phyloP scores from a whole-genome alignment of 2,888 invertebrate genomes.

The Phania funesta region DNA sequence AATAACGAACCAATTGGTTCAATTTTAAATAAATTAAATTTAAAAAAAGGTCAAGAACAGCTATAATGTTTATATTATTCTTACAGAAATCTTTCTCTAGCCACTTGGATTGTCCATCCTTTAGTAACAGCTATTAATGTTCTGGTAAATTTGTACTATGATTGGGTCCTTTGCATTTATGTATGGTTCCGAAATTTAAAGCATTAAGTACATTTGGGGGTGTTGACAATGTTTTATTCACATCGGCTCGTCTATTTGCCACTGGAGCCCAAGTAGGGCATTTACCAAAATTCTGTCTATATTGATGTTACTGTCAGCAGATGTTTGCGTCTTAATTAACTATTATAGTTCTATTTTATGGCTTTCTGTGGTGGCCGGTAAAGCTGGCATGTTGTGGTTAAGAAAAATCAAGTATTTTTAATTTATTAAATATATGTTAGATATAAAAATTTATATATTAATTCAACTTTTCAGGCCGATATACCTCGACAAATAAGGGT shows the following conservation, averaged over 20 bases:
- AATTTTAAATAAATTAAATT: too few species aligned
- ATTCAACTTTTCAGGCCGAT: slow-evolving; percentile 82
- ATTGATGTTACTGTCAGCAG: slow-evolving; percentile 88
- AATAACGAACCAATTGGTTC: too few species aligned
- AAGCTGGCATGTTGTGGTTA: slow-evolving; percentile 88
- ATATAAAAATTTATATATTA: not conserved
- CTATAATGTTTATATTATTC: too few species aligned
- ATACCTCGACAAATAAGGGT: slow-evolving; percentile 90
- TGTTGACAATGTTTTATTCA: slow-evolving; percentile 94
- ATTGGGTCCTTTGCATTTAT: slow-evolving; percentile 86
- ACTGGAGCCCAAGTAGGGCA: slow-evolving; percentile 94
- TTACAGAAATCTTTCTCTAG: slow-evolving; percentile 92
- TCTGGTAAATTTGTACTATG: slow-evolving; percentile 92
- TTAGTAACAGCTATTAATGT: slow-evolving; percentile 94
- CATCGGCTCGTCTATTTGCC: slow-evolving; percentile 91
- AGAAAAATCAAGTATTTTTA: slow-evolving; percentile 82
- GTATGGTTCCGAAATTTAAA: slow-evolving; percentile 91
- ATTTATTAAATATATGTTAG: not conserved
- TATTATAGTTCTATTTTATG: slow-evolving; percentile 94
- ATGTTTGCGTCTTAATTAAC: slow-evolving; percentile 91
- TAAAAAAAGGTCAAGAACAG: too few species aligned
- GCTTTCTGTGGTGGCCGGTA: slow-evolving; percentile 91
- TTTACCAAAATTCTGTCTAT: slow-evolving; percentile 89
- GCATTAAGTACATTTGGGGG: slow-evolving; percentile 94
- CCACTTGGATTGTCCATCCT: slow-evolving; percentile 96